These are phyloP conservation scores for Lasioglossum figueresi DNA, from an alignment of 2,888 invertebrate species.

Conservation along the genomic window DNA sequence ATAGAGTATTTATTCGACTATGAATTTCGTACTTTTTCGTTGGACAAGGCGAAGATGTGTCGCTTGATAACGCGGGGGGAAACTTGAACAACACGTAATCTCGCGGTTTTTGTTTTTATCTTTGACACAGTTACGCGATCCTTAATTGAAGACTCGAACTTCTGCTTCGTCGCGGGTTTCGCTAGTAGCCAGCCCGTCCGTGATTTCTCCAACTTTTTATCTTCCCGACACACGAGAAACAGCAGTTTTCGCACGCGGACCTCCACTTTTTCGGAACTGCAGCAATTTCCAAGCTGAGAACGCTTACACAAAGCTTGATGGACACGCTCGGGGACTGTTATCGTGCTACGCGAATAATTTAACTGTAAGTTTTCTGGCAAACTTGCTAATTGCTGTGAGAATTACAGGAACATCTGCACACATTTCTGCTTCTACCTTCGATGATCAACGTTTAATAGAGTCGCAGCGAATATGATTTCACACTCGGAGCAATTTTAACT, in stretches of 20 bases:
- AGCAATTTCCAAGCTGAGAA: not conserved
- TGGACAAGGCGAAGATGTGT: not conserved
- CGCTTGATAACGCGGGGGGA: not conserved
- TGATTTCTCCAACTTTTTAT: not conserved
- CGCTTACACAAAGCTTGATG: not conserved
- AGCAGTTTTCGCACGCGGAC: not conserved
- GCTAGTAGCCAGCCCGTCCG: not conserved
- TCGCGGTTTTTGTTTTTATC: not conserved
- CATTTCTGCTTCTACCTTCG: not conserved
- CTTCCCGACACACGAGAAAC: not conserved
- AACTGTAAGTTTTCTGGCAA: not conserved
- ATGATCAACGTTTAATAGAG: not conserved
- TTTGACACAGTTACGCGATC: not conserved
- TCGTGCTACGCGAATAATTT: not conserved
- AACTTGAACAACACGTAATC: not conserved
- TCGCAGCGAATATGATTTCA: not conserved
- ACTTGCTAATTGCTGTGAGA: not conserved
- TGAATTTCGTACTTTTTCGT: not conserved
- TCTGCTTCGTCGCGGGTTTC: not conserved
- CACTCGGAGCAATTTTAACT: too few species aligned
- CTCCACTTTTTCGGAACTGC: not conserved
- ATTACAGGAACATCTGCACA: not conserved
- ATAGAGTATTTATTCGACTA: not conserved
- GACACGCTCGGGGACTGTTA: not conserved
- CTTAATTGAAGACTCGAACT: constrained; percentile 2